Conservation (phyloP, 2,888 invertebrate genomes). For the Drosophila trichaetosa region DNA sequence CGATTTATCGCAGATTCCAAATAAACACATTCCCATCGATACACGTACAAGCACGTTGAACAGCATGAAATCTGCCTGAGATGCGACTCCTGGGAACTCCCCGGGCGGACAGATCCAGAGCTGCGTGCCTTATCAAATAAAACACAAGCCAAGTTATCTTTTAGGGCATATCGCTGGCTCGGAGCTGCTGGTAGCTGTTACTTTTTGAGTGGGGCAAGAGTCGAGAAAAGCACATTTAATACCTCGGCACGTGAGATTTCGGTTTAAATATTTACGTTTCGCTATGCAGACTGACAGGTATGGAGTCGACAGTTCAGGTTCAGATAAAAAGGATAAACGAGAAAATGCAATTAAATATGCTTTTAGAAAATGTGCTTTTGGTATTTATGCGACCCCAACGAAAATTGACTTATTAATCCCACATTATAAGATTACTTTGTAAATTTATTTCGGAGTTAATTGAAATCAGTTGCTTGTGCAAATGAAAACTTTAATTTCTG, state of each 20-base stretch:
- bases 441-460: conserved; percentile 17
- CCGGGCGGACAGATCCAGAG: neutral
- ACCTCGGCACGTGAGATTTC: conserved; percentile 54
- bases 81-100: conserved; percentile 52
- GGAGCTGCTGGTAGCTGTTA: neutral
- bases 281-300: neutral
- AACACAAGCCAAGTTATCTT: conserved; percentile 47
- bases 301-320: neutral
- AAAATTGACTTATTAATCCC: neutral
- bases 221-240: conserved; percentile 32
- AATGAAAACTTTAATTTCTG: conserved; percentile 3
- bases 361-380: conserved; percentile 7
- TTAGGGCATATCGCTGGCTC: conserved; percentile 25
- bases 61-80: conserved; percentile 50
- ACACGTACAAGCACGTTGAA: conserved; percentile 27
- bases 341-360: conserved; percentile 9
- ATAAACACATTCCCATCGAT: conserved; percentile 31
- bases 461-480: conserved; percentile 8
- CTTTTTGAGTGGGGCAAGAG: neutral
- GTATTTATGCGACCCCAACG: neutral
- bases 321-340: neutral
- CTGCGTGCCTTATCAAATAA: conserved; percentile 53
- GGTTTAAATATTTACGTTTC: conserved; percentile 38
- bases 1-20: conserved; percentile 55
- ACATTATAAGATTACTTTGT: neutral